Evolutionary conservation across 1,140 invertebrate species (phyloP), one percentile per base, ranked within the genome.

Genomic region (Drosophila burlai): DNA sequence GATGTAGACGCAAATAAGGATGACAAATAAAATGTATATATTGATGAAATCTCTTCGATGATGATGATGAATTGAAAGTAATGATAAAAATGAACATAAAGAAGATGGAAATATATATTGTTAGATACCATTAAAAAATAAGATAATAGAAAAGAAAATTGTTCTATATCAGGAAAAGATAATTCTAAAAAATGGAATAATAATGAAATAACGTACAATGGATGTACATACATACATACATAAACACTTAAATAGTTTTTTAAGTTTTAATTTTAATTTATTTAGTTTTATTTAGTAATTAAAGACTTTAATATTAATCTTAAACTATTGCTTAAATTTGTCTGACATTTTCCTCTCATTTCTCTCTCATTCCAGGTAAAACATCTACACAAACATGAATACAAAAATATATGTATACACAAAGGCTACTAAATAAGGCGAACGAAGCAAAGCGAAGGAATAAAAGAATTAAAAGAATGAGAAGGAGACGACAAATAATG

Each of bases 301-400:
- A 21, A 21, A 10, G 24, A 13, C n/a, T 40, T 34, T 18, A 31
- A 38, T 21, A 50, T 29, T 29, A 29, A 10, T 50, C 16, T 31
- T 3, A 50, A 18, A 43, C 40, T 42, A 45, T 50, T 36, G 15
- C 67, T 69, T 50, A 77, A 67, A 66, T 80, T 2, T 60, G 11
- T 4, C 10, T 11, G 9, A 34, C 9, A n/a, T 10, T 9, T 42
- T 42, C 49, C 80, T 11, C 7, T 71, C 29, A 11, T 29, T n/a
- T 45, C 45, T 43, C 24, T 60, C 8, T 46, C 45, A 60, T 86
- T 86, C 5, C 83, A 86, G 83, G 83, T 87, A 86, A 86, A 74
- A 81, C 79, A 81, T 64, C 64, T 43, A 21, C 45, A 60, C 34
- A 21, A 65, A 38, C 26, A 34, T 26, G 26, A 36, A 52, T 36